Conservation (phyloP, 2,888 invertebrate genomes). For the Metopia argyrocephala region DNA sequence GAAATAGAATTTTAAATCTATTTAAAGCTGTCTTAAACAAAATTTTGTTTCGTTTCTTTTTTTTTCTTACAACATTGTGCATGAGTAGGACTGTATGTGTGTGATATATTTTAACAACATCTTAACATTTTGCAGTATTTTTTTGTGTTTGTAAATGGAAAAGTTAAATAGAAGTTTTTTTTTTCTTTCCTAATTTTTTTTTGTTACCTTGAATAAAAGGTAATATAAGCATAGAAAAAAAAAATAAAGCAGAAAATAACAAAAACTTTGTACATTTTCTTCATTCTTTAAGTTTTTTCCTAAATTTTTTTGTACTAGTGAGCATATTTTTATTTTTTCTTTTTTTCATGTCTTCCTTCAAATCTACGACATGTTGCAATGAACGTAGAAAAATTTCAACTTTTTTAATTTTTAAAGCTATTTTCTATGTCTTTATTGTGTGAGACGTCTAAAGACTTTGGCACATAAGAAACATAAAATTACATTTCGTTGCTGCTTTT, state of each 20-base stretch:
- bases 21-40: conserved; percentile 43
- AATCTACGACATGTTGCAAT: conserved; percentile 7
- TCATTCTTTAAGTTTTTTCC: neutral
- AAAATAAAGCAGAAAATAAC: neutral
- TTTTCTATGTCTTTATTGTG: neutral
- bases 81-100: neutral
- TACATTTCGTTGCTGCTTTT: too few species aligned
- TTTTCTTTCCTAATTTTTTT: conserved; percentile 30
- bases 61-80: neutral
- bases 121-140: conserved; percentile 35
- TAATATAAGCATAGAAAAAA: conserved; percentile 9
- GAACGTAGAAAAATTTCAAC: conserved; percentile 5
- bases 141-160: conserved; percentile 37
- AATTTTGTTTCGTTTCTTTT: conserved; percentile 11
- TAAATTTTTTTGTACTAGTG: neutral
- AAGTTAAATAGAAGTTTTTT: conserved; percentile 50
- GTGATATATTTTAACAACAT: conserved; percentile 30
- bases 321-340: conserved; percentile 39
- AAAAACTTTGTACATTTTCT: conserved; percentile 44
- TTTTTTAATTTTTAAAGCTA: conserved; percentile 52
- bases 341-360: neutral
- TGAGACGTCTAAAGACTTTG: neutral
- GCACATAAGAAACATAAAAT: neutral
- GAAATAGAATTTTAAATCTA: conserved; percentile 25
- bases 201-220: conserved; percentile 38